Evolutionary conservation across 2,113 vertebrate genomes (phyloP).

Genomic region (Octodon degus): DNA sequence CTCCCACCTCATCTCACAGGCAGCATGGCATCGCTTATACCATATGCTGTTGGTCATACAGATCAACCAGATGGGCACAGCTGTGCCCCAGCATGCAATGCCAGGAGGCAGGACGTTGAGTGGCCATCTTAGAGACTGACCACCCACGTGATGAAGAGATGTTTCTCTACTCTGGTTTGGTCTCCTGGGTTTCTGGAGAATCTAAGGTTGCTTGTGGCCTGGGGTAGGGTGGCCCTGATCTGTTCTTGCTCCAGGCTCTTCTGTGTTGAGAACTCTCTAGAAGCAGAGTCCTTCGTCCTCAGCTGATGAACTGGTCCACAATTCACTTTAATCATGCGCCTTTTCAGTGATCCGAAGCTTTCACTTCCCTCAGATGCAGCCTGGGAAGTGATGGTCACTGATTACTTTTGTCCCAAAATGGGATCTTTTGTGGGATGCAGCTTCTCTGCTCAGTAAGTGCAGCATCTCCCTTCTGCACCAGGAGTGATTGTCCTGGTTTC

Average conservation of each 20-base stretch:
- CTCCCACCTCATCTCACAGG: neutral
- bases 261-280: neutral
- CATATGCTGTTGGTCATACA: neutral
- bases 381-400: neutral
- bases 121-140: neutral
- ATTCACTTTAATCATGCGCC: neutral
- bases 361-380: neutral
- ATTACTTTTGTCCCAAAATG: neutral
- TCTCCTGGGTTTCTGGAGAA: neutral
- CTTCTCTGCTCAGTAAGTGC: neutral
- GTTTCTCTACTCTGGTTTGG: neutral
- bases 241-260: neutral
- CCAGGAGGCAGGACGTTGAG: neutral
- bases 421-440: neutral
- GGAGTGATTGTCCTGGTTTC: neutral
- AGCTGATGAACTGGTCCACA: neutral
- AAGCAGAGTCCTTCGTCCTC: neutral
- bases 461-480: neutral
- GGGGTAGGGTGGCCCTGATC: neutral
- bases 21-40: neutral
- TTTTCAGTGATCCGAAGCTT: neutral
- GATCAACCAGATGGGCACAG: neutral
- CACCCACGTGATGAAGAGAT: neutral
- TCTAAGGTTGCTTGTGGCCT: neutral
- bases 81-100: neutral